A percentile compares a stretch with the other conserved stretches of the same genome.
phyloP scores from a whole-genome alignment of 2,797 vertebrate genomes.

The Ptychobarbus kaznakovi region DNA sequence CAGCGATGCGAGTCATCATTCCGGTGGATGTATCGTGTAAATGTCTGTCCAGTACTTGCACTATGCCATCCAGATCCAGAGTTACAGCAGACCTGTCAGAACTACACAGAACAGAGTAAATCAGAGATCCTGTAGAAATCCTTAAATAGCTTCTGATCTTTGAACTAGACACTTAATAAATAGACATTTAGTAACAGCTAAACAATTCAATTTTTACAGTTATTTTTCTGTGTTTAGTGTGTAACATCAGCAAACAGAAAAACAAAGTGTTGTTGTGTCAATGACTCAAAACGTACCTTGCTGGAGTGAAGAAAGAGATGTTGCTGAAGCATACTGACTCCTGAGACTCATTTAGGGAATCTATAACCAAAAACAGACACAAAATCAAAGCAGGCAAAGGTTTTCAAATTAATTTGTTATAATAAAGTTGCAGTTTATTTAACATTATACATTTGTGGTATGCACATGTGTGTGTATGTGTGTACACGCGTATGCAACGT shows the following conservation, averaged over 20 bases:
- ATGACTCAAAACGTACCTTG: constrained; percentile 60
- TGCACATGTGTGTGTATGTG: too few species aligned
- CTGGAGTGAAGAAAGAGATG: constrained; percentile 81
- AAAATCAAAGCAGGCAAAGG: neutral
- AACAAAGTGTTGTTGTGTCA: neutral
- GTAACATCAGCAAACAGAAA: neutral
- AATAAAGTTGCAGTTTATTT: too few species aligned
- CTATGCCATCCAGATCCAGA: constrained; percentile 95
- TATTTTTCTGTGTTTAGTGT: neutral
- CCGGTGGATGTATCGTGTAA: constrained; percentile 90
- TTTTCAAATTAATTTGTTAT: neutral
- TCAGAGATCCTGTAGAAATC: neutral
- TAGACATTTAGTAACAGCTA: neutral
- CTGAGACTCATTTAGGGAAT: constrained; percentile 79
- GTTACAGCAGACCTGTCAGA: constrained; percentile 83
- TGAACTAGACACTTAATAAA: neutral
- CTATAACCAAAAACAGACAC: constrained; percentile 47
- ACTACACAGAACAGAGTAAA: constrained; percentile 62
- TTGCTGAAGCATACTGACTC: constrained; percentile 81
- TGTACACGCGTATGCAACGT: too few species aligned
- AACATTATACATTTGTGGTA: too few species aligned
- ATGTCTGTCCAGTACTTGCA: constrained; percentile 94
- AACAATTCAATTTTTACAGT: too few species aligned
- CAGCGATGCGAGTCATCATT: constrained; percentile 98
- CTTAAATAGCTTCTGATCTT: neutral